Conservation (phyloP, 2,797 vertebrate genomes). For the Eulemur rubriventer region DNA sequence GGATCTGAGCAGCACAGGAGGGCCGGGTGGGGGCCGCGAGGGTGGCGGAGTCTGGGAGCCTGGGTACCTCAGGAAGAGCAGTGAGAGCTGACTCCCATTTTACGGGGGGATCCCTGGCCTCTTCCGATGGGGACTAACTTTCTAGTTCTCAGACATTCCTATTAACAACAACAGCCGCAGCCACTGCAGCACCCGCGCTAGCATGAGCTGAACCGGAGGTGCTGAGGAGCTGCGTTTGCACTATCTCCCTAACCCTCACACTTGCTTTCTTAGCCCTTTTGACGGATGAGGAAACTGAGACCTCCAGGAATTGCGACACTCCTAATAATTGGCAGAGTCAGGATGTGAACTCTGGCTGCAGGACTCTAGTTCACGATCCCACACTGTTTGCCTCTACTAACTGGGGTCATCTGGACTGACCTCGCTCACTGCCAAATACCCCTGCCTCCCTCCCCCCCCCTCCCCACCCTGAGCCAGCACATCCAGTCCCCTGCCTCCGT, state of each 20-base stretch:
- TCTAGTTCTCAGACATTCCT: background rate
- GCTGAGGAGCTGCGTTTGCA: background rate
- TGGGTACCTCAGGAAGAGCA: background rate
- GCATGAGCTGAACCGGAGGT: background rate
- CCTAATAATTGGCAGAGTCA: background rate
- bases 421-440: background rate
- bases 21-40: fast-evolving
- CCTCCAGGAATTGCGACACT: background rate
- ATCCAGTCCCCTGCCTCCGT: background rate
- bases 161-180: background rate
- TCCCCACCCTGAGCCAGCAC: fast-evolving
- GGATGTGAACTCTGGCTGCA: background rate
- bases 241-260: background rate
- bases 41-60: background rate
- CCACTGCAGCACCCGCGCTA: fast-evolving
- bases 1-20: background rate
- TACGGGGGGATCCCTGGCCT: background rate
- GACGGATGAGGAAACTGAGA: background rate
- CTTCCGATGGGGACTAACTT: background rate
- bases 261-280: background rate
- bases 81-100: background rate
- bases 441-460: background rate
- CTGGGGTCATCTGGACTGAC: background rate
- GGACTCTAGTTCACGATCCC: no score
- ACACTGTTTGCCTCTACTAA: fast-evolving